phyloP scores from a whole-genome alignment of 2,113 vertebrate species.

The Leucopternis melanops region DNA sequence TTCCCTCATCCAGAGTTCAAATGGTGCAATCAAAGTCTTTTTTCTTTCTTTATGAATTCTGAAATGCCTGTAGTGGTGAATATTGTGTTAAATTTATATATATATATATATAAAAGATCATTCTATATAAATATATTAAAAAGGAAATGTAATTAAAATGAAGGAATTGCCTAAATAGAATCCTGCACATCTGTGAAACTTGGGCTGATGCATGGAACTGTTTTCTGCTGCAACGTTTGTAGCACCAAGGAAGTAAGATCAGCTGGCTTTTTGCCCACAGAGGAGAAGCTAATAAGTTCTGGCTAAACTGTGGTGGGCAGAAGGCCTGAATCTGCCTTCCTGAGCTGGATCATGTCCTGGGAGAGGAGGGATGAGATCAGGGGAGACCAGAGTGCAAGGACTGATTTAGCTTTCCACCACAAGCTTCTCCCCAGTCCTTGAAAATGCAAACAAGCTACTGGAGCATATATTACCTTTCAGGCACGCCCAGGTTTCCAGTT shows the following conservation, averaged over 20 bases:
- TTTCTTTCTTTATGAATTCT: conserved; percentile 18
- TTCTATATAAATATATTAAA: conserved; percentile 55
- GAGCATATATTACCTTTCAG: neutral
- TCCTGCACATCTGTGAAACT: conserved; percentile 15
- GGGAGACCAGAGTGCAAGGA: neutral
- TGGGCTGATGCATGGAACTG: neutral
- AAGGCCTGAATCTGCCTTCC: neutral
- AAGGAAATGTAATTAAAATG: conserved; percentile 46
- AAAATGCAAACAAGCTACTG: neutral
- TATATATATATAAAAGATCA: conserved; percentile 23
- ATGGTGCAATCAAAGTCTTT: conserved; percentile 28
- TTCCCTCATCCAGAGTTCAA: neutral
- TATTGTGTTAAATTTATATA: conserved; percentile 10
- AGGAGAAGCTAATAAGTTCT: neutral
- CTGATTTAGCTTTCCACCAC: neutral
- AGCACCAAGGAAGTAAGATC: neutral
- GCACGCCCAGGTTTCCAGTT: neutral
- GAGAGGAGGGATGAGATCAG: neutral
- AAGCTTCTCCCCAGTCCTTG: neutral
- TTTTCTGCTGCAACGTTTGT: neutral
- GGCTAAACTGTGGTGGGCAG: neutral
- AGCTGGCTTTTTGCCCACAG: neutral
- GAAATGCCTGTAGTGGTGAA: conserved; percentile 27
- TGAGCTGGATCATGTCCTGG: neutral
- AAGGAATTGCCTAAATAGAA: conserved; percentile 11